Conservation (phyloP, 2,888 invertebrate species). For the Cataglyphis albicans region DNA sequence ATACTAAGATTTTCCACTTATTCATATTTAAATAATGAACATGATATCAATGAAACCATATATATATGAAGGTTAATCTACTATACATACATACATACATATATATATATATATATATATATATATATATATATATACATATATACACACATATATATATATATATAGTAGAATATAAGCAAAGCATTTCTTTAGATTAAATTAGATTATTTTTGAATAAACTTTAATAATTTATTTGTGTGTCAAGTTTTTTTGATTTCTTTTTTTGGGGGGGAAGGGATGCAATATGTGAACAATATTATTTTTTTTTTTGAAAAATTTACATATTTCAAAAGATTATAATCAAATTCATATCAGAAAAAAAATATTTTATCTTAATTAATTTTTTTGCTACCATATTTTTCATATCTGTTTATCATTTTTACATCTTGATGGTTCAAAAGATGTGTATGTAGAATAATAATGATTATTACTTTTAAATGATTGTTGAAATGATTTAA, state of each 20-base stretch:
- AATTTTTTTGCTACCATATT: not conserved
- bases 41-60: not conserved
- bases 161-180: not conserved
- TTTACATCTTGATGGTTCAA: not conserved
- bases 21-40: not conserved
- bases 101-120: too few species aligned
- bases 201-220: not conserved
- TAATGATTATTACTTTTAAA: not conserved
- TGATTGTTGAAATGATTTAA: not conserved
- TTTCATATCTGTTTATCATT: slow-evolving; percentile 8
- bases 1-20: not conserved
- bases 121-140: too few species aligned
- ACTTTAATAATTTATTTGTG: not conserved
- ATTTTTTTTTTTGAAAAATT: not conserved
- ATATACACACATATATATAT: not conserved
- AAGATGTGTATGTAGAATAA: not conserved
- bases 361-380: not conserved
- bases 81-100: too few species aligned
- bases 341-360: not conserved
- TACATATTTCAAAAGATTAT: not conserved
- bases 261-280: not conserved
- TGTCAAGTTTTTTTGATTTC: too few species aligned
- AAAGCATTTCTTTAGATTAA: slow-evolving; percentile 3
- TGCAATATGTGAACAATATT: slow-evolving; percentile 7
- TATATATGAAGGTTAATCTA: not conserved